Conservation (phyloP, 1,140 invertebrate genomes). For the Aphidius ervi region DNA sequence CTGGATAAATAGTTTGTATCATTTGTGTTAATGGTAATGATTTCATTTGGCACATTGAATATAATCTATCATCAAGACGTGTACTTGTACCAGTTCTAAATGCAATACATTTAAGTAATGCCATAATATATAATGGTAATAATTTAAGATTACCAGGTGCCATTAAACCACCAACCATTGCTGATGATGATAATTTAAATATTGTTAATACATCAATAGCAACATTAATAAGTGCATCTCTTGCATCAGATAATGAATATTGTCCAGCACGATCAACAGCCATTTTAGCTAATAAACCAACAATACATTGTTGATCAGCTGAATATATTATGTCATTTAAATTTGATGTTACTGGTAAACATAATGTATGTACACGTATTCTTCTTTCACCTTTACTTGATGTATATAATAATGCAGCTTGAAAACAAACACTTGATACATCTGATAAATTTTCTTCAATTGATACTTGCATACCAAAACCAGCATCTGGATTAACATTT, state of each 20-base stretch:
- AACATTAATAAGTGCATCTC: conserved; percentile 95
- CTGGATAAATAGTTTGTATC: conserved; percentile 86
- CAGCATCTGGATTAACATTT: conserved; percentile 97
- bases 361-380: conserved; percentile 96
- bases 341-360: conserved; percentile 82
- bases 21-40: conserved; percentile 76
- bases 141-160: conserved; percentile 72
- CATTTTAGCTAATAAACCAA: conserved; percentile 93
- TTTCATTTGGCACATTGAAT: conserved; percentile 92
- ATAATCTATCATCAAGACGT: conserved; percentile 87
- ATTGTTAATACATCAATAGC: conserved; percentile 85
- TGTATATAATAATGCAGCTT: conserved; percentile 96
- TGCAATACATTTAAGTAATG: conserved; percentile 83
- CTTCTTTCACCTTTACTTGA: conserved; percentile 96
- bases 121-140: conserved; percentile 85
- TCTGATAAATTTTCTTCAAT: conserved; percentile 90
- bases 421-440: conserved; percentile 88
- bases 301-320: conserved; percentile 94
- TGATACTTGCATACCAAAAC: conserved; percentile 95
- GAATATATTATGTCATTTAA: conserved; percentile 81
- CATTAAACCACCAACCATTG: conserved; percentile 65
- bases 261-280: conserved; percentile 88
- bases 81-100: conserved; percentile 85
- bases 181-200: conserved; percentile 70
- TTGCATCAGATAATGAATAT: conserved; percentile 83